Conservation (phyloP, 2,888 invertebrate genomes). For the Aelia acuminata region DNA sequence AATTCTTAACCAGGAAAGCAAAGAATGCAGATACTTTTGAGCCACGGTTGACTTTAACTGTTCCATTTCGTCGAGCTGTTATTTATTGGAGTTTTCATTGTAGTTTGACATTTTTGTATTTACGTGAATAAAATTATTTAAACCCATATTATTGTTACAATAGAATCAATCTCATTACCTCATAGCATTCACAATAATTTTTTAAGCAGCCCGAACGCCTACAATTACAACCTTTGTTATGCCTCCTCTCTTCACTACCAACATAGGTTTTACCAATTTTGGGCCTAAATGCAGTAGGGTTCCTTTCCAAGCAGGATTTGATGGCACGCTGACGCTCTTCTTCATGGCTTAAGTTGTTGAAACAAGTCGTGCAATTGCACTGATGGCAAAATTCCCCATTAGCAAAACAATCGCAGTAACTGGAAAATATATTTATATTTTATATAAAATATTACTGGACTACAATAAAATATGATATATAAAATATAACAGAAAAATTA, state of each 20-base stretch:
- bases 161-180: conserved; percentile 75
- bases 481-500: no score
- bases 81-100: no score
- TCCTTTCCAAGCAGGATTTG: conserved; percentile 93
- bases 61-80: no score
- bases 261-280: conserved; percentile 91
- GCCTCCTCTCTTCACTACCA: conserved; percentile 86
- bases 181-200: conserved; percentile 99
- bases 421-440: conserved; percentile 66
- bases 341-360: conserved; percentile 95
- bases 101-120: no score
- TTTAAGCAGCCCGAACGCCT: conserved; percentile 98
- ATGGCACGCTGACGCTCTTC: conserved; percentile 95
- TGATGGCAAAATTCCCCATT: conserved; percentile 98
- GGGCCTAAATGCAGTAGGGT: conserved; percentile 98
- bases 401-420: conserved; percentile 98
- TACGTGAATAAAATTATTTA: no score
- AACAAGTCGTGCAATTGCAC: conserved; percentile 98
- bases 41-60: no score
- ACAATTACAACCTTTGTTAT: conserved; percentile 99
- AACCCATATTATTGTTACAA: no score
- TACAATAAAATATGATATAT: no score
- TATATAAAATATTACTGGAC: conserved; percentile 26
- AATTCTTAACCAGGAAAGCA: no score
- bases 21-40: no score